phyloP scores from a whole-genome alignment of 2,797 vertebrate species.

The Lycodopsis pacificus region DNA sequence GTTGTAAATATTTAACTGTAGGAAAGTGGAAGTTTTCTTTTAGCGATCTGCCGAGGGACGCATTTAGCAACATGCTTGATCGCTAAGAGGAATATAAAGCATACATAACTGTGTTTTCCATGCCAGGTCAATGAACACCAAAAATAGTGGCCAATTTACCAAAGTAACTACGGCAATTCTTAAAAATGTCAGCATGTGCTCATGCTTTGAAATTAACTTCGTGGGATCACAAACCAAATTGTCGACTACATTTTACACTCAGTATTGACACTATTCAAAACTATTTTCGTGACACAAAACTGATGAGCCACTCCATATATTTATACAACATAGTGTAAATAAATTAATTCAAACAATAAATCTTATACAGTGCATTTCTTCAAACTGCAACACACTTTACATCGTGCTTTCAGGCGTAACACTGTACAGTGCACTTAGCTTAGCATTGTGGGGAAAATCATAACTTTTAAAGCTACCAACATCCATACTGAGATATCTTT shows the following conservation, averaged over 20 bases:
- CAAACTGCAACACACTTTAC: background rate
- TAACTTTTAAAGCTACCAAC: background rate
- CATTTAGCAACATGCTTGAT: background rate
- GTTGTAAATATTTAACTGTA: background rate
- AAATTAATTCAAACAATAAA: background rate
- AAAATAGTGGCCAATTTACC: too few species aligned
- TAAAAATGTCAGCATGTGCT: background rate
- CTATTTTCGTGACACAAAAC: background rate
- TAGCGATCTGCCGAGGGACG: background rate
- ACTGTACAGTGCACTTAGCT: background rate
- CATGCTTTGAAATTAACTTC: background rate
- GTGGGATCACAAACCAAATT: background rate
- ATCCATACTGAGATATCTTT: background rate
- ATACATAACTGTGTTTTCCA: background rate
- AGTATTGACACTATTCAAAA: background rate
- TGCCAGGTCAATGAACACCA: background rate
- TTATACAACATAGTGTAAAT: background rate
- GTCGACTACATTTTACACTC: background rate
- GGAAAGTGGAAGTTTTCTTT: background rate
- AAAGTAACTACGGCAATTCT: background rate
- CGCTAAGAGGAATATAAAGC: background rate
- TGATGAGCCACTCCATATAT: background rate
- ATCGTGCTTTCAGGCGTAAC: background rate
- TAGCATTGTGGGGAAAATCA: background rate
- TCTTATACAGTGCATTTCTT: background rate